These are phyloP conservation scores for Agapornis canus DNA, from an alignment of 2,797 vertebrate species.

Conservation along the genomic window DNA sequence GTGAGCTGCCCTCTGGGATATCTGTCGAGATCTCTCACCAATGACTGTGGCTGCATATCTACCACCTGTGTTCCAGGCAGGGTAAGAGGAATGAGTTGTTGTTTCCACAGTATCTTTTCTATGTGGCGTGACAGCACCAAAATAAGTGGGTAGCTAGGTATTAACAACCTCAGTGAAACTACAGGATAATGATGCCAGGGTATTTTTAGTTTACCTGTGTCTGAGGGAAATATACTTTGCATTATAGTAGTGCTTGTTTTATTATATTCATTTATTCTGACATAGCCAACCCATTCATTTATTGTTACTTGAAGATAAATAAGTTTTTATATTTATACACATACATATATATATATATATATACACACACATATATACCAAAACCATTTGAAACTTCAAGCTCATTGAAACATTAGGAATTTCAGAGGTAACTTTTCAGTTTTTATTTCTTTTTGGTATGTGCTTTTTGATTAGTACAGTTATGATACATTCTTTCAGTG, in stretches of 20 bases:
- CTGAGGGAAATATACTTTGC: background rate
- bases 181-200: background rate
- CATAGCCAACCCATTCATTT: background rate
- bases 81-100: slow-evolving; percentile 70
- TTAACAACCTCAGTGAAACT: fast-evolving
- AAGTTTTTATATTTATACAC: background rate
- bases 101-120: background rate
- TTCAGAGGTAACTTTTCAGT: background rate
- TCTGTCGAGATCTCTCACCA: slow-evolving; percentile 78
- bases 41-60: slow-evolving; percentile 88
- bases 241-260: background rate
- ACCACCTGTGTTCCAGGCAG: slow-evolving; percentile 85
- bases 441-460: background rate
- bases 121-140: background rate
- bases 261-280: background rate
- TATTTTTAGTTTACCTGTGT: background rate
- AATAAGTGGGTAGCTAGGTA: background rate
- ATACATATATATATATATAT: too few relatives aligned
- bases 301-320: background rate
- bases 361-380: background rate
- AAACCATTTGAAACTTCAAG: background rate
- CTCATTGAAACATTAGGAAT: background rate
- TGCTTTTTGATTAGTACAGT: background rate
- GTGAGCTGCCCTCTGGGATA: slow-evolving; percentile 87
- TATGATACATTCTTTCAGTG: background rate